Conservation (phyloP, 2,888 invertebrate species). For the Rhopalosiphum nymphaeae region DNA sequence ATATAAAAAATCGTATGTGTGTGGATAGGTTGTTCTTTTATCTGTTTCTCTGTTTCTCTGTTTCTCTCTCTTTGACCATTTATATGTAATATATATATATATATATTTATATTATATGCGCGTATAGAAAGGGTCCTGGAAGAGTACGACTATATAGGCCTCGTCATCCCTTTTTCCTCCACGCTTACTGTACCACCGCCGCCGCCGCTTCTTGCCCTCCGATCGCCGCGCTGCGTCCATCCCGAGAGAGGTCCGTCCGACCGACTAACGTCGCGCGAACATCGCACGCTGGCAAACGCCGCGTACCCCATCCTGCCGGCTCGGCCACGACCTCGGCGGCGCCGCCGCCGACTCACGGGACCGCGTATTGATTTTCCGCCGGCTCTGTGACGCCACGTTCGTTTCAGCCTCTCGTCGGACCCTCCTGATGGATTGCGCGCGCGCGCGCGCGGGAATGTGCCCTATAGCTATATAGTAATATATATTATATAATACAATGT, state of each 20-base stretch:
- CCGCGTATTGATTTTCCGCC: constrained; percentile 4
- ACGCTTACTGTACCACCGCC: background rate
- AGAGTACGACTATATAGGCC: background rate
- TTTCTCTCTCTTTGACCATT: background rate
- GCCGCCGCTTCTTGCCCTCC: background rate
- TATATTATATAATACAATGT: background rate
- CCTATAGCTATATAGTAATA: background rate
- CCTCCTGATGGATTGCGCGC: constrained; percentile 14
- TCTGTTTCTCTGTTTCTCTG: background rate
- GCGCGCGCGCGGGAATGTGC: background rate
- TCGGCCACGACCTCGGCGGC: constrained; percentile 3
- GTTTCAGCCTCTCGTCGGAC: background rate
- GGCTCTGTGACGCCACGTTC: background rate
- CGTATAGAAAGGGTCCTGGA: background rate
- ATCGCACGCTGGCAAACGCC: background rate
- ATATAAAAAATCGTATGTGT: background rate
- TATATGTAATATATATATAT: background rate
- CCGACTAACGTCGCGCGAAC: background rate
- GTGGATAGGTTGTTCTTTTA: background rate
- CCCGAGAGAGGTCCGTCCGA: constrained; percentile 11
- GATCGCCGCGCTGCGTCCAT: constrained; percentile 4
- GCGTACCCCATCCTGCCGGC: background rate
- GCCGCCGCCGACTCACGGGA: background rate
- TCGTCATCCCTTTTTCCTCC: background rate
- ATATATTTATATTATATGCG: background rate